These are phyloP conservation scores for Stictonetta naevosa DNA, from an alignment of 2,113 vertebrate species.

Conservation along the genomic window DNA sequence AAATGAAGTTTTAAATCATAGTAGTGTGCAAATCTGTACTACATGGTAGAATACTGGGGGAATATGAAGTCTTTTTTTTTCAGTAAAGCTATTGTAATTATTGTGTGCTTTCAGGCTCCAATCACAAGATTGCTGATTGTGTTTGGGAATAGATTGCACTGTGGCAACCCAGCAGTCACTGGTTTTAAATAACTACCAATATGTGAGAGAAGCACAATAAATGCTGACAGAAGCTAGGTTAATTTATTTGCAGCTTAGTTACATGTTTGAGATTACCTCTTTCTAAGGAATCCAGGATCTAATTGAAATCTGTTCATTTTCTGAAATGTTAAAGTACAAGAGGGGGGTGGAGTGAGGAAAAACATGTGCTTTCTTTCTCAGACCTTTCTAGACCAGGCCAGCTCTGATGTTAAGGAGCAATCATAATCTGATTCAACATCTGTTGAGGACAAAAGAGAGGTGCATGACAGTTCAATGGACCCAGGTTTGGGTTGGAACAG, in stretches of 20 bases:
- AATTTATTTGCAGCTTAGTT: neutral
- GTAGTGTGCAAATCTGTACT: neutral
- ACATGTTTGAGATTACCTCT: accelerated
- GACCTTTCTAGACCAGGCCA: neutral
- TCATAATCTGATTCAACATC: neutral
- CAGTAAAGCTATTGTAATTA: neutral
- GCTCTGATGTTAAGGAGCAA: neutral
- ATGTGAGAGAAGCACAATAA: neutral
- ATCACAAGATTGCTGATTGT: neutral
- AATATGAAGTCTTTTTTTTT: neutral
- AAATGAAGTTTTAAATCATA: neutral
- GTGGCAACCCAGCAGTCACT: neutral
- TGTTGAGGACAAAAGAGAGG: neutral
- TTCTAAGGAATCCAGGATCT: neutral
- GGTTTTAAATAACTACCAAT: neutral
- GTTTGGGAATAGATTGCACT: neutral
- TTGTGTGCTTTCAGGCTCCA: neutral
- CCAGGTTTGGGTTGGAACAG: neutral
- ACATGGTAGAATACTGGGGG: neutral
- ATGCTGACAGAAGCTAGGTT: neutral
- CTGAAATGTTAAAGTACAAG: neutral
- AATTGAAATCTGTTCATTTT: neutral
- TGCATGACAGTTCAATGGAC: neutral
- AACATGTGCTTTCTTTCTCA: neutral
- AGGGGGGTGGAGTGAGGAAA: neutral